Evolutionary conservation across 2,113 vertebrate species (phyloP).

Genomic region (Illadopsis cleaveri): DNA sequence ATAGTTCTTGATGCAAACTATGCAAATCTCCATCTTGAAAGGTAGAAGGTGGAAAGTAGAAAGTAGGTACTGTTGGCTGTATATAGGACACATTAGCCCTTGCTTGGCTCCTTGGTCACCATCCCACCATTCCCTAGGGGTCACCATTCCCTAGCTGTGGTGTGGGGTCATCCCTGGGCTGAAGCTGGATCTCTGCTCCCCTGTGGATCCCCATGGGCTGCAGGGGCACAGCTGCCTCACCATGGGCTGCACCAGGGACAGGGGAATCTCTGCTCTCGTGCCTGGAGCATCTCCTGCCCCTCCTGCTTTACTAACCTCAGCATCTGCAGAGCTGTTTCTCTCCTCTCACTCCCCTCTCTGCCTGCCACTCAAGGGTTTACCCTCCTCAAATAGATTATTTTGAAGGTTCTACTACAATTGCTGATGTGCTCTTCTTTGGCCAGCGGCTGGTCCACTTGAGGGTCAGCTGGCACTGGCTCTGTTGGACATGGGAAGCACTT

Average conservation of each 20-base stretch:
- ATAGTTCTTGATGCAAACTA: neutral
- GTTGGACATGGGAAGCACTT: neutral
- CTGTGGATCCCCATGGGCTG: neutral
- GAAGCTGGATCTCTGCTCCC: neutral
- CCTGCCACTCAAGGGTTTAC: neutral
- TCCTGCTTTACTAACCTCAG: neutral
- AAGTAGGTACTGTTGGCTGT: too few relatives aligned
- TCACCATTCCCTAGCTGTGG: too few relatives aligned
- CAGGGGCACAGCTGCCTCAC: neutral
- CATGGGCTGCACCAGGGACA: rapidly evolving
- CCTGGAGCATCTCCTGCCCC: neutral
- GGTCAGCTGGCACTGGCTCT: rapidly evolving
- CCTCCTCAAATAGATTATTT: neutral
- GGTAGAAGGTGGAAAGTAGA: neutral
- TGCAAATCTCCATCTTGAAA: neutral
- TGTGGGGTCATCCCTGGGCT: rapidly evolving
- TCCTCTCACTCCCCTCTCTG: neutral
- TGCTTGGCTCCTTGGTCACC: neutral
- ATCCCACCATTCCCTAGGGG: rapidly evolving
- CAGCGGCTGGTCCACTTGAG: rapidly evolving
- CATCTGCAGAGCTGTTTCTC: neutral
- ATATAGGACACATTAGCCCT: neutral
- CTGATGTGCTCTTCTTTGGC: neutral
- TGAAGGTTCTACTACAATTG: rapidly evolving
- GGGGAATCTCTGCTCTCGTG: rapidly evolving